These are phyloP conservation scores for Galagoides demidoff DNA, from an alignment of 2,797 vertebrate genomes.

Conservation along the genomic window DNA sequence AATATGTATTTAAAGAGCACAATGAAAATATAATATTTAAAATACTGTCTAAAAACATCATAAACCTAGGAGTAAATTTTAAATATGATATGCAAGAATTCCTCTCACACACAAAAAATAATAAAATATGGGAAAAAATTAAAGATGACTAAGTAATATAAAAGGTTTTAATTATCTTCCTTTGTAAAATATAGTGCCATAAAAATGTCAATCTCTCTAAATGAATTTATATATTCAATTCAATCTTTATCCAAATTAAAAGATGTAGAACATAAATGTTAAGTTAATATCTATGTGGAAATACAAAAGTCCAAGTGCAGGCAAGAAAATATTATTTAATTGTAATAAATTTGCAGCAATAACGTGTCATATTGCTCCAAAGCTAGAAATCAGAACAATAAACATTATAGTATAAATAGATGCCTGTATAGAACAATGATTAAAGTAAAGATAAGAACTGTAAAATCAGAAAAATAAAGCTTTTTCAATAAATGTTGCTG, in stretches of 20 bases:
- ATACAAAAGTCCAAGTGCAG: not conserved
- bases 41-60: not conserved
- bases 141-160: not conserved
- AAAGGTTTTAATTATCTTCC: not conserved
- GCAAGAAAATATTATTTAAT: not conserved
- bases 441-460: not conserved
- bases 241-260: not conserved
- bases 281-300: not conserved
- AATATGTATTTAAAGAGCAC: not conserved
- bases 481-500: not conserved
- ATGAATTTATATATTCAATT: too few relatives aligned
- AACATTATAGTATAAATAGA: not conserved
- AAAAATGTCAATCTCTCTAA: not conserved
- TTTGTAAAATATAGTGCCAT: not conserved
- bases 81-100: not conserved
- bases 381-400: not conserved
- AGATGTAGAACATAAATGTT: not conserved
- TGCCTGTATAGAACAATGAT: not conserved
- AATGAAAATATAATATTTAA: not conserved
- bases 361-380: not conserved
- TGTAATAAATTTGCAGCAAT: not conserved
- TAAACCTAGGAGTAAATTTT: not conserved
- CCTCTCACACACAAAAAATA: not conserved
- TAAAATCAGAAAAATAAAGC: not conserved
- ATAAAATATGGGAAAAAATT: not conserved